Evolutionary conservation across 2,888 invertebrate genomes (phyloP), one percentile per base, ranked within the genome.

Genomic region (Polyommatus icarus): DNA sequence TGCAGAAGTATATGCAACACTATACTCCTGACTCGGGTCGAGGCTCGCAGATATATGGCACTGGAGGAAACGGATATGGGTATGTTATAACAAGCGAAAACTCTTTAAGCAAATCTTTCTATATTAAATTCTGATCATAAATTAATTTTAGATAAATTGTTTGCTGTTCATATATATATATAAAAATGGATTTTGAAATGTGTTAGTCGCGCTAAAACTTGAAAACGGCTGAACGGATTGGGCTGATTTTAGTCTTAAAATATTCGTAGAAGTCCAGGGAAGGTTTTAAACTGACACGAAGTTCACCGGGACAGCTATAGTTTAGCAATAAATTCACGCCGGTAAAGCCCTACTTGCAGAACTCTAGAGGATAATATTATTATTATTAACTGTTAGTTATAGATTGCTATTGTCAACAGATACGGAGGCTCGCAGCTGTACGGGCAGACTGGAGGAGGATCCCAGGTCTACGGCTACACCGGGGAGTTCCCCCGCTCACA

Each of bases 401-500:
- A n/a, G 20, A 71, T n/a, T 76, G 50, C 73, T 71, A 40, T 82
- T 82, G 83, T 83, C 71, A 76, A 78, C 86, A 92, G 92, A 79
- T 91, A 91, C 80, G 89, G 84, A 79, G 96, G 97, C 82, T 96
- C 94, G 72, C 95, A 97, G 86, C 95, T 96, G 87, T 96, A 96
- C 86, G 96, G 96, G 18, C 96, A 96, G 82, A 91, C 92, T 90
- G 96, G 89, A 92, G 96, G 95, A 76, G 95, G 95, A 59, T 94
- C 95, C 79, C 95, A 95, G 86, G 93, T 93, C 80, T 95, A 95
- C 82, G 95, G 93, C 32, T 93, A 93, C 86, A 90, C 92, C 50
- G 94, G 92, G 78, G 94, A 94, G 83, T 89, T 90, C 85, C 87
- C 91, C 78, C 93, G 95, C 80, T 95, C 95, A 18, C 95, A 95